Conservation (phyloP, 1,140 invertebrate genomes). For the Zaprionus taronus region DNA sequence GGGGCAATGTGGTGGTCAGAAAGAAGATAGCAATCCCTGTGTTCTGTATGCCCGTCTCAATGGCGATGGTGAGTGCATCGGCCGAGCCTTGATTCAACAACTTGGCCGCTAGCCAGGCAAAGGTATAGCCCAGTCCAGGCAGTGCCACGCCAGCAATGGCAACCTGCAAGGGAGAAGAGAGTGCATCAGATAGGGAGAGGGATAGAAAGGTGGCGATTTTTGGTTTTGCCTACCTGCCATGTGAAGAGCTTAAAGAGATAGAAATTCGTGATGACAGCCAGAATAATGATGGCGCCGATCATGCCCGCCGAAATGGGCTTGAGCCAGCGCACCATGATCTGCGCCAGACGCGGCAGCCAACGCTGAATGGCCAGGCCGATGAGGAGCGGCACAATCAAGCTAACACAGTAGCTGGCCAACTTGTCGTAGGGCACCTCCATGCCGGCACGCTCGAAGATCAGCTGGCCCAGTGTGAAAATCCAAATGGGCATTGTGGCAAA, state of each 20-base stretch:
- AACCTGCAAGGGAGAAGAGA: constrained; percentile 86
- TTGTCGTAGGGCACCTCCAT: constrained; percentile 92
- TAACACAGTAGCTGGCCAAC: constrained; percentile 90
- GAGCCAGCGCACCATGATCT: constrained; percentile 91
- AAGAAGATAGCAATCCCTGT: constrained; percentile 95
- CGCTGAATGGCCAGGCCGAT: constrained; percentile 92
- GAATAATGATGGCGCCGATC: constrained; percentile 95
- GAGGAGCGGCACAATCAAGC: constrained; percentile 92
- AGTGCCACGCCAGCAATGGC: constrained; percentile 92
- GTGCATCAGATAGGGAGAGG: neutral
- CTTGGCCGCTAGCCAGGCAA: constrained; percentile 88
- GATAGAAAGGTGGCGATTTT: neutral
- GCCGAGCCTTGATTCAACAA: constrained; percentile 87
- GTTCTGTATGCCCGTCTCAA: constrained; percentile 98
- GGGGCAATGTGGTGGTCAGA: constrained; percentile 88
- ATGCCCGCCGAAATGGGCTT: constrained; percentile 94
- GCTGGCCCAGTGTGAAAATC: constrained; percentile 95
- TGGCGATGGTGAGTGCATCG: constrained; percentile 93
- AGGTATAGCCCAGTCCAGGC: constrained; percentile 94
- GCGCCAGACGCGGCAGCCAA: constrained; percentile 88
- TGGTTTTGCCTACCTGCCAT: constrained; percentile 89
- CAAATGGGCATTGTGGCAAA: constrained; percentile 98
- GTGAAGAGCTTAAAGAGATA: constrained; percentile 96
- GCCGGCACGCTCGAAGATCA: constrained; percentile 90
- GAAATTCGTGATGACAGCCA: constrained; percentile 95